These are phyloP conservation scores for Sparus aurata DNA, from an alignment of 2,797 vertebrate genomes.

Conservation along the genomic window DNA sequence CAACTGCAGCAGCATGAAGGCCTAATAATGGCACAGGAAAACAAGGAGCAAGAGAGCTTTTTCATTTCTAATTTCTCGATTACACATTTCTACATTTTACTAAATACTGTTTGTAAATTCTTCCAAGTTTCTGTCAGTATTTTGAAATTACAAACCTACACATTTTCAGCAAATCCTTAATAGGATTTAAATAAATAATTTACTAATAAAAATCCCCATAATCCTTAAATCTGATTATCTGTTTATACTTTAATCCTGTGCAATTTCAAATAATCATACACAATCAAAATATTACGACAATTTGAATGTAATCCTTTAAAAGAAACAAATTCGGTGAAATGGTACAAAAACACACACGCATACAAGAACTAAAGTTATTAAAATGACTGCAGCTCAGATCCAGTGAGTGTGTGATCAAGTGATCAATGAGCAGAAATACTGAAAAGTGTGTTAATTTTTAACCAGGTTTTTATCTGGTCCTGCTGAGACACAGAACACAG, in stretches of 20 bases:
- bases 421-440: constrained; percentile 38
- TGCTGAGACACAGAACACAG: constrained; percentile 48
- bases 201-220: background rate
- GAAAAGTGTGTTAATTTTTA: constrained; percentile 65
- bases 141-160: background rate
- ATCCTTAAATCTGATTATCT: background rate
- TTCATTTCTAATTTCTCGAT: background rate
- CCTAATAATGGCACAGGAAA: background rate
- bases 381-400: background rate
- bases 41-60: background rate
- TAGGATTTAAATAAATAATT: background rate
- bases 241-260: background rate
- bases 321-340: background rate
- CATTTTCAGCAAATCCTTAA: background rate
- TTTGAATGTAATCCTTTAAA: background rate
- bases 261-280: background rate
- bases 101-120: background rate
- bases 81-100: background rate
- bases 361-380: background rate
- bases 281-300: background rate
- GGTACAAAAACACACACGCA: background rate
- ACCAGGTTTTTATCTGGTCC: constrained; percentile 62
- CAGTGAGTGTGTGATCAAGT: background rate
- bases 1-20: background rate
- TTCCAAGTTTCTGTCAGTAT: no score